Evolutionary conservation across 2,888 invertebrate species (phyloP), one percentile per base, ranked within the genome.

Genomic region (Tortrix viridana): DNA sequence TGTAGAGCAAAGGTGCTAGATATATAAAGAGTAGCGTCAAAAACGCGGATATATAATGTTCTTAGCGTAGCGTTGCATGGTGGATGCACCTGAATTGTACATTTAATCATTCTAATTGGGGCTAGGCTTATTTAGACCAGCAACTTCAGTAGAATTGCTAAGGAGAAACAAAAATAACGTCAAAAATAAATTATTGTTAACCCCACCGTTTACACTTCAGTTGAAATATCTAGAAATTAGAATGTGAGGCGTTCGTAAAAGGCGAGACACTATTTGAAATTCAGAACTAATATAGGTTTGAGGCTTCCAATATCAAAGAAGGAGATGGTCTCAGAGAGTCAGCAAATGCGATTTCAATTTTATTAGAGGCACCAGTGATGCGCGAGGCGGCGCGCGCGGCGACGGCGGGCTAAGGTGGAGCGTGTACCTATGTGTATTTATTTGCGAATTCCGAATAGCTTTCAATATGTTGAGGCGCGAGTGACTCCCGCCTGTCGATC

Each of bases 381-480:
- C 80, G 81, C 76, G 77, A 79, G 83, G 82, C 80, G 81, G 82
- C 76, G 80, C 57, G 75, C 75, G 73, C 71, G 71, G 69, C 69
- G 74, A 41, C 57, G 48, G 43, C 71, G 74, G 74, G 74, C 74
- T 73, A 76, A 76, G 79, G 75, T 77, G 75, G 81, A 72, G 53
- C 54, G 49, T 61, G 65, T 60, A 55, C 55, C 84, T 86, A 85
- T 86, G 85, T 88, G 85, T 89, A 89, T 90, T 89, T 91, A 89
- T 89, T 90, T 89, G 86, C 85, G 83, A 89, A 89, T 91, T 86
- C 86, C 84, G 81, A 89, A 86, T 88, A 85, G 88, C 85, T 88
- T 89, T 89, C 90, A 90, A 89, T 90, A 90, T 88, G 88, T 88
- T 89, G 88, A 86, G 82, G 83, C 85, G 84, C 81, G 83, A 74